Percentiles rank a stretch among this genome's conserved stretches.
Evolutionary conservation across 2,888 invertebrate genomes (phyloP).

Genomic region (Sinelater perroti): DNA sequence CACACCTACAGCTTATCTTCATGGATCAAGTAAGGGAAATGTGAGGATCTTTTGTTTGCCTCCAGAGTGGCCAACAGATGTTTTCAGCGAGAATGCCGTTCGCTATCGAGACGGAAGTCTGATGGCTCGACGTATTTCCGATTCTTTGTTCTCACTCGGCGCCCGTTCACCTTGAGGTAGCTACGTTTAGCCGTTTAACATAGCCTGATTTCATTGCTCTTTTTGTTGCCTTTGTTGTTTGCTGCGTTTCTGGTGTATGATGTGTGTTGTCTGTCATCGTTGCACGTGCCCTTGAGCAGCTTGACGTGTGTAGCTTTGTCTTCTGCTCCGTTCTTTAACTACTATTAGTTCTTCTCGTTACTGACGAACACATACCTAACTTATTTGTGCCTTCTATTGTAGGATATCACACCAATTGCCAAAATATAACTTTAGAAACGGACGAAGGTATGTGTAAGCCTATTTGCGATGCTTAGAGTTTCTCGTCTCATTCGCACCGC

Average conservation of each 20-base stretch:
- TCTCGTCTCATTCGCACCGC: slow-evolving; percentile 38
- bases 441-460: slow-evolving; percentile 59
- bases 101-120: slow-evolving; percentile 28
- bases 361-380: slow-evolving; percentile 40
- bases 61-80: no score
- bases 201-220: slow-evolving; percentile 3
- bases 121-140: slow-evolving; percentile 26
- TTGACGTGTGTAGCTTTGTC: slow-evolving; percentile 29
- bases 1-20: no score
- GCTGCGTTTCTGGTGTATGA: slow-evolving; percentile 1
- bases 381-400: slow-evolving; percentile 59
- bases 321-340: slow-evolving; percentile 22
- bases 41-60: no score
- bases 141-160: slow-evolving; percentile 21
- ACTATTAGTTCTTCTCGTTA: slow-evolving; percentile 23
- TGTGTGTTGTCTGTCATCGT: slow-evolving; percentile 16
- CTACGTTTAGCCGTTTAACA: slow-evolving; percentile 8
- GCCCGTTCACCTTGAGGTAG: slow-evolving; percentile 20
- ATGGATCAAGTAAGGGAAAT: no score
- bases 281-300: slow-evolving; percentile 28
- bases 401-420: slow-evolving; percentile 61
- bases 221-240: slow-evolving; percentile 5
- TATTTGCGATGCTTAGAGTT: slow-evolving; percentile 48
- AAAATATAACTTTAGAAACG: slow-evolving; percentile 60
- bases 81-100: no score